Evolutionary conservation across 2,113 vertebrate species (phyloP), one percentile per base, ranked within the genome.

Genomic region (Mesocricetus auratus): DNA sequence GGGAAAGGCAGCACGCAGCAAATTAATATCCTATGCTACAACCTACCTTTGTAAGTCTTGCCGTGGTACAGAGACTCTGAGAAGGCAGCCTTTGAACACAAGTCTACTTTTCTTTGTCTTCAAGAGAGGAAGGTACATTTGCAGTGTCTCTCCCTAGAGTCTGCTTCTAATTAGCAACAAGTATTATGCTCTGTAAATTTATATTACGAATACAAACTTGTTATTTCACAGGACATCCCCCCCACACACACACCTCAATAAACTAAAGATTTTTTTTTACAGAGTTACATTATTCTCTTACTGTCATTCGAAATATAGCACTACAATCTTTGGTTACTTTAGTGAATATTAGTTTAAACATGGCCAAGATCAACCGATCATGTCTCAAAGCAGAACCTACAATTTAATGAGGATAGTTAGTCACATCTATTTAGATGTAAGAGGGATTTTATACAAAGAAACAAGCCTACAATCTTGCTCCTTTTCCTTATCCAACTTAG

Each of bases 111-210:
- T 60, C n/a, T 94, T 91, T 83, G 24, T 73, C 6, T 86, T n/a
- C 10, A 47, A 56, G 39, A 58, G 31, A 88, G 1, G 3, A 62
- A 82, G 3, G n/a, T 90, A 2, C 11, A 86, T 62, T 82, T 92
- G 24, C 4, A 82, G 3, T 31, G 29, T 75, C 29, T 95, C 31
- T 91, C 62, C 83, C 53, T 53, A 17, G 58, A 96, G 86, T 62
- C 50, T 88, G 0, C 81, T 97, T 92, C 90, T 94, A 77, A 96
- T 96, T 94, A 96, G 90, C 45, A 90, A 39, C 39, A 95, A 94
- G 66, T 96, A 95, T 86, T 94, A 89, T 62, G 24, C 39, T 91
- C 82, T 31, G 86, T 82, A 95, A 92, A 90, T 93, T 85, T 90
- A 91, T 73, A 93, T 81, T 91, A 88, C 69, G 26, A 96, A 58